Conservation (phyloP, 2,797 vertebrate species). For the Arnoldichthys spilopterus region DNA sequence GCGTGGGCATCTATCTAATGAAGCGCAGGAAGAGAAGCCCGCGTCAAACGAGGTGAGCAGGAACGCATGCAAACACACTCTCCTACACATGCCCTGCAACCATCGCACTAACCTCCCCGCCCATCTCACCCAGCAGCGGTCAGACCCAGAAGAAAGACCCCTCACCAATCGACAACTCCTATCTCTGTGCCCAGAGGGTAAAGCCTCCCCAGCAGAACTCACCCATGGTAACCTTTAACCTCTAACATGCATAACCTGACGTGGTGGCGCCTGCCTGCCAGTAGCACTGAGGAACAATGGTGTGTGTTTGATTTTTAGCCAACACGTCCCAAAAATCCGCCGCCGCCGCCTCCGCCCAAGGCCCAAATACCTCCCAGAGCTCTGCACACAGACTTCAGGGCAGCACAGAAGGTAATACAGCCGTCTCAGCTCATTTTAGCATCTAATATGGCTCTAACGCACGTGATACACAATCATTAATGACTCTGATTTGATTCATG, state of each 20-base stretch:
- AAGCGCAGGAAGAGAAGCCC: slow-evolving; percentile 61
- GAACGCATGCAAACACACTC: background rate
- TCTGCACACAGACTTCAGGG: slow-evolving; percentile 55
- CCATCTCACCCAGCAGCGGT: slow-evolving; percentile 50
- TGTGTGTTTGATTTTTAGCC: slow-evolving; percentile 56
- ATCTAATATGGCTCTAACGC: background rate
- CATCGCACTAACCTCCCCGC: background rate
- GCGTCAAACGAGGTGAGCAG: slow-evolving; percentile 58
- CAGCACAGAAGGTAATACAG: slow-evolving; percentile 70
- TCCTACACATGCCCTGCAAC: background rate
- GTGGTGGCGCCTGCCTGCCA: background rate
- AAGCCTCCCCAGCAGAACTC: slow-evolving; percentile 29
- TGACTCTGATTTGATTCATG: background rate
- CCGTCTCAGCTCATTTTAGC: background rate
- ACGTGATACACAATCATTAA: background rate
- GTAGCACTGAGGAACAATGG: background rate
- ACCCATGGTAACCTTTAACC: background rate
- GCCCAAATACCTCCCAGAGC: slow-evolving; percentile 55
- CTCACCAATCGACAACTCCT: background rate
- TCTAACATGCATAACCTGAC: background rate
- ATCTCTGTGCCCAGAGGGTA: background rate
- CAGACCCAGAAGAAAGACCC: slow-evolving; percentile 52
- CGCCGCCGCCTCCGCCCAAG: slow-evolving; percentile 73
- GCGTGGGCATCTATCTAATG: slow-evolving; percentile 51
- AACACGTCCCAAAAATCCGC: slow-evolving; percentile 54